Base-by-base conservation (phyloP, 2,888 invertebrate species). In the Trichopria drosophilae region DNA sequence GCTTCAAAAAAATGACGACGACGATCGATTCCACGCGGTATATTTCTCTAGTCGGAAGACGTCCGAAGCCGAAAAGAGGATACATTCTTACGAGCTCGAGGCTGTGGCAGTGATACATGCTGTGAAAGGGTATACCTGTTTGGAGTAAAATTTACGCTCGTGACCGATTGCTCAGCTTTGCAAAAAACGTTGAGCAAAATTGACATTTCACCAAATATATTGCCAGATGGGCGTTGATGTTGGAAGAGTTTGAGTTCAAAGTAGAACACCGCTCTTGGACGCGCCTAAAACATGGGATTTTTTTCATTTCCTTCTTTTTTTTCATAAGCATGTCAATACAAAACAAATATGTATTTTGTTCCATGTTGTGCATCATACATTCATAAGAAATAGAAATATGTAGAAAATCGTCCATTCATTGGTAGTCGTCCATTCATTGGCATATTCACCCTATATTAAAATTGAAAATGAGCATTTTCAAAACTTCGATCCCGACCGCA, bases 111-210 rank as follows among this genome's bases (percentile, higher is more conserved):
- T 55, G 1, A 34, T 56, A 7, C 3, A 28, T 2, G 37, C 42
- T 0, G n/a, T 55, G n/a, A 12, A 46, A 6, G 51, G 0, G 16
- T 34, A 3, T 55, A 55, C 18, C 6, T 55, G 1, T 23, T 48
- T 3, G 41, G 51, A 2, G 6, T 48, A 2, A 12, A 7, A 4
- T 48, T 48, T 16, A 43, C 35, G 6, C 22, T 53, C 3, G 40
- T 53, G 3, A 53, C 47, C 0, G 56, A 52, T 12, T 56, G 50
- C 6, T 7, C 22, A 13, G 50, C 56, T 1, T 47, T 56, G 7
- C 26, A 29, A 10, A 20, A 28, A 2, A 56, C 56, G 1, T 47
- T 56, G 44, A 19, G 20, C 0, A 56, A 53, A 7, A 29, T 19
- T 1, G 39, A 53, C 6, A 15, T 56, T 4, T 13, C 31, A 1